Conservation (phyloP, 2,888 invertebrate genomes). For the Chironomus tentans region DNA sequence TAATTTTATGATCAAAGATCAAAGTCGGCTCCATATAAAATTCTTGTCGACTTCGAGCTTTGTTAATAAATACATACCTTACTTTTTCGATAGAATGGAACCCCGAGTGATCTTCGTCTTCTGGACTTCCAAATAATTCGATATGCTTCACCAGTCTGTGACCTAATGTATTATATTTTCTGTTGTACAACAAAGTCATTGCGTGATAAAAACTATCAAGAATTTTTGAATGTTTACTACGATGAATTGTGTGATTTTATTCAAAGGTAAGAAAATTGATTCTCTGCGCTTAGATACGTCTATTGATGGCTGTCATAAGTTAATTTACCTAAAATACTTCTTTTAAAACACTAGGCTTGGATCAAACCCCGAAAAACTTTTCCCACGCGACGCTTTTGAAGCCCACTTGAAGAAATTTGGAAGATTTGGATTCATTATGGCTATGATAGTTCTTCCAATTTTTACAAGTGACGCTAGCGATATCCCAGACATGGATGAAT, state of each 20-base stretch:
- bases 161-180: conserved; percentile 37
- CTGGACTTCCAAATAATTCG: conserved; percentile 39
- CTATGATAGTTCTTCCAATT: conserved; percentile 37
- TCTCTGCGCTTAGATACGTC: too few relatives aligned
- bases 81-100: conserved; percentile 28
- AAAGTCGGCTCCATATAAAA: too few relatives aligned
- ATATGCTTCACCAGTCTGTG: conserved; percentile 37
- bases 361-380: conserved; percentile 32
- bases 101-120: conserved; percentile 32
- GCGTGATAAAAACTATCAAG: conserved; percentile 26
- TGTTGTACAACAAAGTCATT: conserved; percentile 34
- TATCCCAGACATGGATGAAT: conserved; percentile 35
- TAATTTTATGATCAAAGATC: too few relatives aligned
- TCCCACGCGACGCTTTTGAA: conserved; percentile 33
- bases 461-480: conserved; percentile 34
- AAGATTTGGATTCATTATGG: conserved; percentile 35
- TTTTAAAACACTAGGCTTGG: conserved; percentile 32
- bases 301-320: too few relatives aligned
- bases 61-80: too few relatives aligned
- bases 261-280: not conserved
- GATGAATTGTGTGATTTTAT: conserved; percentile 32
- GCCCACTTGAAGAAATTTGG: conserved; percentile 33
- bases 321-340: not conserved
- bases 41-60: too few relatives aligned
- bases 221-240: conserved; percentile 31